These are phyloP conservation scores for Siphamia tubifer DNA, from an alignment of 2,113 vertebrate genomes.

Conservation along the genomic window DNA sequence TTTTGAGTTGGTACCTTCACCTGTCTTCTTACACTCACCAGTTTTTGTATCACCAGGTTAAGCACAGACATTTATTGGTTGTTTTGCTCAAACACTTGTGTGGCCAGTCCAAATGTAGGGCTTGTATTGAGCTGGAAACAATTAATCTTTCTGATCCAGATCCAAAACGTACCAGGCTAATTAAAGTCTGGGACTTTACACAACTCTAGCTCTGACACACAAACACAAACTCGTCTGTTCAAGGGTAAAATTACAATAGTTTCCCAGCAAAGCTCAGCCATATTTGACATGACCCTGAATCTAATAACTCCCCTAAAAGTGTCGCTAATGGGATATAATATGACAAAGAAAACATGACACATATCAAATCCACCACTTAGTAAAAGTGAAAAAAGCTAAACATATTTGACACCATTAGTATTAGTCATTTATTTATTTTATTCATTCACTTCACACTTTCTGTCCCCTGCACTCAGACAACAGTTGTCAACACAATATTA, in stretches of 20 bases:
- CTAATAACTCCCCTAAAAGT: no score
- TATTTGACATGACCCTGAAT: no score
- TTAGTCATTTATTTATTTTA: conserved; percentile 21
- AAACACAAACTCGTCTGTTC: not conserved
- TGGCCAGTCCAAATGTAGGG: no score
- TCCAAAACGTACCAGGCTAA: not conserved
- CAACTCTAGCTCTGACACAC: not conserved
- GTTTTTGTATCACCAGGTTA: no score
- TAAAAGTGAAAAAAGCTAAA: conserved; percentile 9
- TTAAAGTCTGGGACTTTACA: not conserved
- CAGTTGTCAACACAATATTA: conserved; percentile 17
- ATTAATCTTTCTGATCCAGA: not conserved
- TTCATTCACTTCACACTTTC: conserved; percentile 44
- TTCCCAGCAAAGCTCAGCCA: no score
- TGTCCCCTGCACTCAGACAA: conserved; percentile 24
- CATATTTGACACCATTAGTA: conserved; percentile 11
- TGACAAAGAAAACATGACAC: no score
- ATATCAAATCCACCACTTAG: not conserved
- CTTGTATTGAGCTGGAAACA: no score
- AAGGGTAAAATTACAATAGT: not conserved
- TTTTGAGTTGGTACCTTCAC: no score
- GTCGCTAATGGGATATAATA: no score
- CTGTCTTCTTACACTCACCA: no score
- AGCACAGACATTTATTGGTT: no score
- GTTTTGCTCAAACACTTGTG: no score